A percentile compares a stretch with the other conserved stretches of the same genome.
Conservation (phyloP, 2,888 invertebrate species). For the Cephus runcator region DNA sequence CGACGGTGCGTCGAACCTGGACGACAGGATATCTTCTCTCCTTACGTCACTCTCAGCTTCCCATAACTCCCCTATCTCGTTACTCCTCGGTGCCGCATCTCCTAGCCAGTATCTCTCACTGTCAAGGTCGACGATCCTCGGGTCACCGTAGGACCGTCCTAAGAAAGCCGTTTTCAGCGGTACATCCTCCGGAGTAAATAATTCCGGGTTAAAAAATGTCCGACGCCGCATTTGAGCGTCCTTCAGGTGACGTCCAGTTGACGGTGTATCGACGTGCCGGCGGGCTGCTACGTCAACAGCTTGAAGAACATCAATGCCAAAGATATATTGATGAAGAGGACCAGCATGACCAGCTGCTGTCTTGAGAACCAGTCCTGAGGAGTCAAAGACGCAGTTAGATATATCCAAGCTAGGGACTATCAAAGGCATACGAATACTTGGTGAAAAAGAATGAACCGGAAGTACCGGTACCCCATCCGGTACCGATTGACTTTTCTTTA, state of each 20-base stretch:
- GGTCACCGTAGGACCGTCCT: slow-evolving; percentile 22
- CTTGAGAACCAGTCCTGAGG: slow-evolving; percentile 96
- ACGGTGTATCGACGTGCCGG: slow-evolving; percentile 56
- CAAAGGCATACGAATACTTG: neutral
- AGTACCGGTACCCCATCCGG: neutral
- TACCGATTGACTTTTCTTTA: too few relatives aligned
- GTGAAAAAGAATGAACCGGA: neutral
- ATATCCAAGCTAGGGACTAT: neutral
- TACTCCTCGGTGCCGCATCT: neutral
- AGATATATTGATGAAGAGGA: slow-evolving; percentile 93
- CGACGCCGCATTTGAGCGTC: neutral
- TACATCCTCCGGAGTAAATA: slow-evolving; percentile 14
- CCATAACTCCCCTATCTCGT: neutral
- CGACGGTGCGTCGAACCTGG: neutral
- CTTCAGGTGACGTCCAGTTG: slow-evolving; percentile 60
- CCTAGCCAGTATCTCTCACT: neutral
- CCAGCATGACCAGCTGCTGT: slow-evolving; percentile 93
- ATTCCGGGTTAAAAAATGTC: neutral
- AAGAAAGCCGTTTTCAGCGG: slow-evolving; percentile 44
- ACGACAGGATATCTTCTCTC: neutral
- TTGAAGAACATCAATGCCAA: slow-evolving; percentile 96
- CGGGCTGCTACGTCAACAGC: slow-evolving; percentile 89
- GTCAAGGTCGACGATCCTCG: neutral
- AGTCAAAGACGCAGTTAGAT: slow-evolving; percentile 8
- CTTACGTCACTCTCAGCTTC: neutral